Evolutionary conservation across 2,888 invertebrate genomes (phyloP).

Genomic region (Neuroscelio doddi): DNA sequence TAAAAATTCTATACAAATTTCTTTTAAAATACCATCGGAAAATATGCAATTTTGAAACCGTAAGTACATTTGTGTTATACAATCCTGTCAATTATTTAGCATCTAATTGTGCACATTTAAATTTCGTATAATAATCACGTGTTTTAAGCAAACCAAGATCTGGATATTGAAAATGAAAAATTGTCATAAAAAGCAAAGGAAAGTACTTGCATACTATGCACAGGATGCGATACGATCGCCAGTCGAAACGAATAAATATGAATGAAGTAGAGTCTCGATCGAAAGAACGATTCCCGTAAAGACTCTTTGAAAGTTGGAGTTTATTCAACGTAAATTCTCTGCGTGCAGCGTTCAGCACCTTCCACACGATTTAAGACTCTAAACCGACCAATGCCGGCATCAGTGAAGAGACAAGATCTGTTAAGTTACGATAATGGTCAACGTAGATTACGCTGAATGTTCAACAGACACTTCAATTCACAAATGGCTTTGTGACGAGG

Average conservation of each 20-base stretch:
- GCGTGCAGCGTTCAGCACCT: slow-evolving; percentile 50
- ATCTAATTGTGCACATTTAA: slow-evolving; percentile 16
- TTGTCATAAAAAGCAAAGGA: slow-evolving; percentile 23
- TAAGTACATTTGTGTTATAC: too few relatives aligned
- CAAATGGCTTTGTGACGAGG: slow-evolving; percentile 9
- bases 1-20: background rate
- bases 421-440: slow-evolving; percentile 58
- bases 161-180: slow-evolving; percentile 29
- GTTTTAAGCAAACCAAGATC: slow-evolving; percentile 38
- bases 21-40: slow-evolving; percentile 15
- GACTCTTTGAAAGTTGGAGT: slow-evolving; percentile 31
- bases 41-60: background rate
- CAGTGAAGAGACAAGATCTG: slow-evolving; percentile 28
- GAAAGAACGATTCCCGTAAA: slow-evolving; percentile 42
- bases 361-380: slow-evolving; percentile 55
- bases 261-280: slow-evolving; percentile 42
- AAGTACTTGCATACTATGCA: slow-evolving; percentile 25
- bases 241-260: slow-evolving; percentile 41
- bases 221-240: slow-evolving; percentile 39
- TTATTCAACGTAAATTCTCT: slow-evolving; percentile 43
- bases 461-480: slow-evolving; percentile 14
- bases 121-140: slow-evolving; percentile 35
- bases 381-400: slow-evolving; percentile 30
- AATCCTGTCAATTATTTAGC: slow-evolving; percentile 7
- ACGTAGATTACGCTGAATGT: slow-evolving; percentile 55